Evolutionary conservation across 2,797 vertebrate species (phyloP).

Genomic region (Gila robusta): DNA sequence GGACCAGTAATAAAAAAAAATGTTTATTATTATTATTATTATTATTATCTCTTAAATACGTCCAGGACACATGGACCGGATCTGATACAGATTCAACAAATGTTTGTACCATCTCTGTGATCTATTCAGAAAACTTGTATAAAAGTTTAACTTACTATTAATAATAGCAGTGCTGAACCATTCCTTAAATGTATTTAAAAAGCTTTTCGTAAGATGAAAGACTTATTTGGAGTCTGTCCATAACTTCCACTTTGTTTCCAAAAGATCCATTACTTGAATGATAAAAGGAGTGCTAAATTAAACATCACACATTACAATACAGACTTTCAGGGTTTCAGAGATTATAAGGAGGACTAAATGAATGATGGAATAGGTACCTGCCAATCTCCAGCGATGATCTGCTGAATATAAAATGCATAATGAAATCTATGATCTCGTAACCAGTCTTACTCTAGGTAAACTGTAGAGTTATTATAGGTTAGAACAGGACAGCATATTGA

Average conservation of each 20-base stretch:
- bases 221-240: conserved; percentile 26
- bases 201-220: not conserved
- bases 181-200: not conserved
- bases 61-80: not conserved
- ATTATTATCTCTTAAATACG: not conserved
- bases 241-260: conserved; percentile 1
- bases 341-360: conserved; percentile 29
- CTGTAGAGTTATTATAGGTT: conserved; percentile 41
- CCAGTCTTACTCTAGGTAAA: conserved; percentile 32
- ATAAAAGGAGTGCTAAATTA: conserved; percentile 28
- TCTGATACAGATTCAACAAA: not conserved
- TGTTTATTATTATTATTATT: not conserved
- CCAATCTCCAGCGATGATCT: conserved; percentile 35
- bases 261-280: conserved; percentile 24
- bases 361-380: conserved; percentile 50
- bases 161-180: not conserved
- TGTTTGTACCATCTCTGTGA: not conserved
- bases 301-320: conserved; percentile 44
- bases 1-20: no score
- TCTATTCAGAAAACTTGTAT: not conserved
- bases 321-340: conserved; percentile 1
- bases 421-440: conserved; percentile 13
- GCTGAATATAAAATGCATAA: conserved; percentile 16
- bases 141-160: not conserved
- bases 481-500: conserved; percentile 39